Evolutionary conservation across 2,888 invertebrate species (phyloP).

Genomic region (Pyrrhosoma nymphula): DNA sequence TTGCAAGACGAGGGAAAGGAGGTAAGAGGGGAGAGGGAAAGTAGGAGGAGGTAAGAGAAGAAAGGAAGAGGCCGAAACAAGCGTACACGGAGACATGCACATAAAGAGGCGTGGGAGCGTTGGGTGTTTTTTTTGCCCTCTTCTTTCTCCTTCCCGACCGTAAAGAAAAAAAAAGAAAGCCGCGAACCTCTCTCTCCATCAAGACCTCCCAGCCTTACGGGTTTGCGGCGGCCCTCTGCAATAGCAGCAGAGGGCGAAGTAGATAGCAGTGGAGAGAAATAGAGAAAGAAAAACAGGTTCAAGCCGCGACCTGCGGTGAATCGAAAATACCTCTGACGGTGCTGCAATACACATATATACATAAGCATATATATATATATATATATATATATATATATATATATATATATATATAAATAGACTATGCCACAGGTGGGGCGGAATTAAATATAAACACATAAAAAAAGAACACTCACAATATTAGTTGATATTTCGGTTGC

Average conservation of each 20-base stretch:
- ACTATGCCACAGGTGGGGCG: too few relatives aligned
- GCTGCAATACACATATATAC: not conserved
- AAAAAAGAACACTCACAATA: too few relatives aligned
- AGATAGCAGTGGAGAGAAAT: not conserved
- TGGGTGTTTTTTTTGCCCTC: not conserved
- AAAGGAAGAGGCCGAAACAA: not conserved
- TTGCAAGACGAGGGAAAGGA: not conserved
- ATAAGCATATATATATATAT: too few relatives aligned
- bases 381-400: too few relatives aligned
- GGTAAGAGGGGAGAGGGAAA: not conserved
- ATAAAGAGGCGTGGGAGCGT: not conserved
- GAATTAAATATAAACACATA: too few relatives aligned
- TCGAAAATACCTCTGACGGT: conserved; percentile 10
- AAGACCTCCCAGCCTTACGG: not conserved
- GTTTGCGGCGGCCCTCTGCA: not conserved
- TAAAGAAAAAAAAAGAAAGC: not conserved
- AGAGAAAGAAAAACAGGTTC: not conserved
- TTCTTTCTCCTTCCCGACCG: not conserved
- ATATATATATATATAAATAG: too few relatives aligned
- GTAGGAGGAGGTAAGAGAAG: not conserved
- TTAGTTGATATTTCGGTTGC: too few relatives aligned
- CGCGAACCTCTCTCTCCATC: not conserved
- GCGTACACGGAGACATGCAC: not conserved
- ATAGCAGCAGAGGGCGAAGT: not conserved
- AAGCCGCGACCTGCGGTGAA: conserved; percentile 48